Evolutionary conservation across 2,888 invertebrate genomes (phyloP), one percentile per base, ranked within the genome.

Genomic region (Taphrorychus bicolor): DNA sequence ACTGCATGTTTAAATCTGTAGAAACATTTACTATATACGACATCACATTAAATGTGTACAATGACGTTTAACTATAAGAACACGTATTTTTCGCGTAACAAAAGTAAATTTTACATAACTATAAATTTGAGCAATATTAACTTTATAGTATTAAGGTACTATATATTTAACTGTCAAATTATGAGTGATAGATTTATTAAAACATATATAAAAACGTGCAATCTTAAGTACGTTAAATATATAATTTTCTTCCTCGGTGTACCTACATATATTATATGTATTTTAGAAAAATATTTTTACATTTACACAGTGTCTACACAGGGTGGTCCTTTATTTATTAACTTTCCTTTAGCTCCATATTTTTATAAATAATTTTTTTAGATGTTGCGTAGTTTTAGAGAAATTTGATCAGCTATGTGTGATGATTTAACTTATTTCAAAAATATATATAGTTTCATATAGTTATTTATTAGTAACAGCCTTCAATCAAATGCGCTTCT

Each of bases 111-210:
- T 49, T 61, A 68, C 63, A n/a, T 61, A 66, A 69, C 65, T 74
- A 71, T 72, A 75, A 74, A 76, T 79, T 78, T 81, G 79, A 82
- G 82, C 82, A 82, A 82, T 82, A 82, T 79, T 81, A 81, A 78
- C 73, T 74, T 77, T 78, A 78, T 74, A 70, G 70, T 71, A 61
- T 59, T 68, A 76, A 76, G 74, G 73, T 75, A 68, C 65, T 77
- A 69, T 76, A 77, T 79, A 79, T 77, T 62, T 80, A 77, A 79
- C 79, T 81, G 82, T 82, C 81, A 82, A 81, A 82, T 81, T 81
- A 80, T 76, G 77, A 81, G 80, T 81, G 81, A 82, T 81, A 82
- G 80, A 76, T 74, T 71, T 76, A 76, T 72, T 73, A 54, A 61
- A 57, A 65, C 54, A 53, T 58, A 51, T 70, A 73, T 71, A 71